Evolutionary conservation across 2,113 vertebrate species (phyloP).

Genomic region (Lepus timidus): DNA sequence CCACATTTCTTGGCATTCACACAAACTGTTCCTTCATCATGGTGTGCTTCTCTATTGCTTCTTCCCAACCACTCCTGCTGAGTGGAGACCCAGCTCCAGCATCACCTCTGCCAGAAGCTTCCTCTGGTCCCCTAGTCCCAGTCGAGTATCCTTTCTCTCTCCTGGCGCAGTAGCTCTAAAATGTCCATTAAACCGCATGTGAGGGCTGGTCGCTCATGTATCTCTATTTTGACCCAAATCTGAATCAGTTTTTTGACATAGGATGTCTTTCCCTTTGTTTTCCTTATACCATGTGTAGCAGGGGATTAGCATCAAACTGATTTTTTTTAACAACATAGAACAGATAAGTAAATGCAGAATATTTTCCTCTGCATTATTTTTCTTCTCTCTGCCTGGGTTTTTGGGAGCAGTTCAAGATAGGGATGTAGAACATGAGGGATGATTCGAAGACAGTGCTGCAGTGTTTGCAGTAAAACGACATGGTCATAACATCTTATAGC

Average conservation of each 20-base stretch:
- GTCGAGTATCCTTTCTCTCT: neutral
- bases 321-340: neutral
- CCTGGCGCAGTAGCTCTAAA: neutral
- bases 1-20: no score
- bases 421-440: rapidly evolving
- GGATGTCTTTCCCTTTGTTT: neutral
- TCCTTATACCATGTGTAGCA: neutral
- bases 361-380: neutral
- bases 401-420: neutral
- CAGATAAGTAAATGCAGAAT: neutral
- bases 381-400: neutral
- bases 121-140: neutral
- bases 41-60: neutral
- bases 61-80: neutral
- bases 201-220: neutral
- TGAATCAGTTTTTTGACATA: neutral
- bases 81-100: neutral
- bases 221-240: neutral
- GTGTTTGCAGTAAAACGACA: neutral
- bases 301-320: neutral
- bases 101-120: neutral
- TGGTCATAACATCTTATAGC: neutral
- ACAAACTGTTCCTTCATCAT: neutral
- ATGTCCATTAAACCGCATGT: rapidly evolving
- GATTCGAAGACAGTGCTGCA: neutral